phyloP scores from a whole-genome alignment of 2,113 vertebrate species.

The Macheiramphus alcinus region DNA sequence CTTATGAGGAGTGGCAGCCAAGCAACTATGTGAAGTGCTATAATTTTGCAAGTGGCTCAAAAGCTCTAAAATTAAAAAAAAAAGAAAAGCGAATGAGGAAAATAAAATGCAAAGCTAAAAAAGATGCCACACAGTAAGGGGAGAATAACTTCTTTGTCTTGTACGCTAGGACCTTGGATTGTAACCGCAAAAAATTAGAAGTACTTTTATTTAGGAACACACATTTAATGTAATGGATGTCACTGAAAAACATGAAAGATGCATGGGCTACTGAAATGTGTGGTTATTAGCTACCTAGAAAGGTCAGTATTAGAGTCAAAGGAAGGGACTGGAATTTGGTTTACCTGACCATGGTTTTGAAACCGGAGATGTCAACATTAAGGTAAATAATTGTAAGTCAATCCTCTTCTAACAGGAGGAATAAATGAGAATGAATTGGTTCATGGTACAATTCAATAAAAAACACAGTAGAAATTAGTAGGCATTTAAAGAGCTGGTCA shows the following conservation, averaged over 20 bases:
- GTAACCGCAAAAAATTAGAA: background rate
- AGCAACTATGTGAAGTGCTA: background rate
- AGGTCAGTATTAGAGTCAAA: background rate
- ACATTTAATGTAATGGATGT: background rate
- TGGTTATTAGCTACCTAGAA: background rate
- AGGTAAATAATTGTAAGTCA: background rate
- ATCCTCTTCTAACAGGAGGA: background rate
- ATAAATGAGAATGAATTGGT: background rate
- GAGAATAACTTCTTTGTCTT: background rate
- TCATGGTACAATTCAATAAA: background rate
- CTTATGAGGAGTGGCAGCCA: background rate
- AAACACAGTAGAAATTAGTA: background rate
- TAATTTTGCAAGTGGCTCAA: background rate
- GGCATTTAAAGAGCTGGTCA: background rate
- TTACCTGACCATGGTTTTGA: background rate
- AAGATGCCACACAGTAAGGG: background rate
- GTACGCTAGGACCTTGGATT: background rate
- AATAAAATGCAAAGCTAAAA: background rate
- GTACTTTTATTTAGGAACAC: background rate
- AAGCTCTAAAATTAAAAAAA: background rate
- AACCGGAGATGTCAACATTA: background rate
- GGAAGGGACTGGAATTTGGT: background rate
- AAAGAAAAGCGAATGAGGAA: background rate
- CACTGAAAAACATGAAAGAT: background rate
- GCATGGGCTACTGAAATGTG: background rate